Evolutionary conservation across 2,113 vertebrate species (phyloP).

Genomic region (Ascaphus truei): DNA sequence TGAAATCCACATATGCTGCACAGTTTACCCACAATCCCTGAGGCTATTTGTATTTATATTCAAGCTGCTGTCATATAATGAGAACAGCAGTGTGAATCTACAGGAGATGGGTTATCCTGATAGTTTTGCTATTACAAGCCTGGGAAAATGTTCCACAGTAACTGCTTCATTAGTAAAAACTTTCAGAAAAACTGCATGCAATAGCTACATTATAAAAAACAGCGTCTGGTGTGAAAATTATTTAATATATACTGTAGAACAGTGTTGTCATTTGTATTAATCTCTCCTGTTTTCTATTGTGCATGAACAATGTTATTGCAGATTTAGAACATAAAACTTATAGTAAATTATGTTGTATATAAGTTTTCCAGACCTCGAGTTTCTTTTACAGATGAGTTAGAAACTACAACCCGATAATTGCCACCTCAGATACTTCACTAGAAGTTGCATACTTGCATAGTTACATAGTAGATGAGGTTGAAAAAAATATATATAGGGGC

Average conservation of each 20-base stretch:
- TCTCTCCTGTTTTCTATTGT: too few species aligned
- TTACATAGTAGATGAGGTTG: too few species aligned
- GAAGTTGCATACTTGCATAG: too few species aligned
- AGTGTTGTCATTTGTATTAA: too few species aligned
- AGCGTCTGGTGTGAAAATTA: background rate
- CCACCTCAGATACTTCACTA: too few species aligned
- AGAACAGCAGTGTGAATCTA: conserved; percentile 6
- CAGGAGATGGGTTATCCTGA: conserved; percentile 17
- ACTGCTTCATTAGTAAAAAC: background rate
- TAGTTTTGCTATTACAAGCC: background rate
- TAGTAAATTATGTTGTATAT: too few species aligned
- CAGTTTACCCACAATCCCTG: conserved; percentile 7
- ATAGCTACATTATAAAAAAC: background rate
- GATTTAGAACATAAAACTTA: too few species aligned
- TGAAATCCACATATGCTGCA: conserved; percentile 7
- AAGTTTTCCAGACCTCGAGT: too few species aligned
- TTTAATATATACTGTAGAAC: background rate
- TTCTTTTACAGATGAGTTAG: too few species aligned
- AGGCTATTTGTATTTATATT: conserved; percentile 24
- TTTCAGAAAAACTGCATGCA: background rate
- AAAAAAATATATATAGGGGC: too few species aligned
- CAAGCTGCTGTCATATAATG: conserved; percentile 27
- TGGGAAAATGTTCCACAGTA: background rate
- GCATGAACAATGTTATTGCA: too few species aligned
- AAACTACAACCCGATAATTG: too few species aligned